Evolutionary conservation across 2,113 vertebrate species (phyloP).

Genomic region (Hippolais icterina): DNA sequence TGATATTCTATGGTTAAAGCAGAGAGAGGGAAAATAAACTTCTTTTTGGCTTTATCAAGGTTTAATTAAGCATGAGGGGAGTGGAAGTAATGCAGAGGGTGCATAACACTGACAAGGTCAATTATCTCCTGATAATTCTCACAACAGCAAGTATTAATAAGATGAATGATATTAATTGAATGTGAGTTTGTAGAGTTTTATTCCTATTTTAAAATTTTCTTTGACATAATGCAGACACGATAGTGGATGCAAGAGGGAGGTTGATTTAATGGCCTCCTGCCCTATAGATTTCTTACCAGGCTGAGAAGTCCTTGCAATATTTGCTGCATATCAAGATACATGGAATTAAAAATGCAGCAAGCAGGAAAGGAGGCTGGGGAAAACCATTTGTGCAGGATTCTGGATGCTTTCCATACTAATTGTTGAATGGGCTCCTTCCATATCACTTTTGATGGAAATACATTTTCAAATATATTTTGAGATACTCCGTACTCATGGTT

Average conservation of each 20-base stretch:
- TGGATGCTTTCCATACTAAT: neutral
- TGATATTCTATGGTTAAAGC: neutral
- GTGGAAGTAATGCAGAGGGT: slow-evolving; percentile 3
- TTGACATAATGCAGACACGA: neutral
- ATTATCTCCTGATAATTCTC: slow-evolving; percentile 63
- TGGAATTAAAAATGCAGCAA: neutral
- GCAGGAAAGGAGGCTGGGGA: neutral
- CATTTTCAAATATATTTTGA: neutral
- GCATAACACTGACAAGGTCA: slow-evolving; percentile 56
- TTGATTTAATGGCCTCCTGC: neutral
- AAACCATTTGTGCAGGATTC: accelerated
- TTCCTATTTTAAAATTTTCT: slow-evolving; percentile 59
- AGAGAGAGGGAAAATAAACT: neutral
- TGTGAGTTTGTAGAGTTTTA: slow-evolving; percentile 58
- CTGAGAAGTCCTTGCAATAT: neutral
- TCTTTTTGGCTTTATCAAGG: slow-evolving; percentile 17
- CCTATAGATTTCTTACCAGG: neutral
- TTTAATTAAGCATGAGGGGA: slow-evolving; percentile 61
- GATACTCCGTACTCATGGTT: neutral
- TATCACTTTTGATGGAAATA: neutral
- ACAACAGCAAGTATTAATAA: slow-evolving; percentile 57
- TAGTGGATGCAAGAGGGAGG: neutral
- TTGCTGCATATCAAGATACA: neutral
- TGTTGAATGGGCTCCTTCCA: neutral
- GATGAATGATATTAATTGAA: slow-evolving; percentile 65